These are phyloP conservation scores for Diplazon laetatorius DNA, from an alignment of 2,888 invertebrate genomes.

Conservation along the genomic window DNA sequence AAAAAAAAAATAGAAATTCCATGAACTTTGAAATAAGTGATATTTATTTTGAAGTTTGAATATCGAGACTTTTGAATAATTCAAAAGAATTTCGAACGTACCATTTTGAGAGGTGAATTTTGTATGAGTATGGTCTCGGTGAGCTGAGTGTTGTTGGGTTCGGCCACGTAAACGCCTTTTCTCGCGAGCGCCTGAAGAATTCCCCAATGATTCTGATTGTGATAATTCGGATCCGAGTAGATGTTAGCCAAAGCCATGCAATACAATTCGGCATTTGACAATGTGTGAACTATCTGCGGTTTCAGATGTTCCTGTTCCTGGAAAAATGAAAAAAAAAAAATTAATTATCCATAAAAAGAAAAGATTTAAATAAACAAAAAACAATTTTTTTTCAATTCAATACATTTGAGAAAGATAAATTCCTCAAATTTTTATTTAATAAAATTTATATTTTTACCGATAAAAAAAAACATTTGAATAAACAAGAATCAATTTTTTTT, in stretches of 20 bases:
- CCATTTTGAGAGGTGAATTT: slow-evolving; percentile 97
- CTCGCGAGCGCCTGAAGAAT: slow-evolving; percentile 96
- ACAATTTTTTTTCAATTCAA: no score
- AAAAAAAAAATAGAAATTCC: no score
- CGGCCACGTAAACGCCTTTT: slow-evolving; percentile 94
- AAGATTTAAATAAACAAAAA: no score
- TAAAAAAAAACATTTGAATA: no score
- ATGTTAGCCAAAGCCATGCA: slow-evolving; percentile 97
- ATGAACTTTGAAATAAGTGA: no score
- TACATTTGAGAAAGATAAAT: no score
- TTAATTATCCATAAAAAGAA: no score
- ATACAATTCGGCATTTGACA: slow-evolving; percentile 97
- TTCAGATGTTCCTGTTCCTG: slow-evolving; percentile 97
- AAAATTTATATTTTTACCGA: no score
- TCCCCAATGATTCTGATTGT: slow-evolving; percentile 97
- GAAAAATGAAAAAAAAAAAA: slow-evolving; percentile 72
- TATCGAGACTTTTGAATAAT: neutral
- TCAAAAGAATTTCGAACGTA: slow-evolving; percentile 77
- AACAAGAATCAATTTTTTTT: no score
- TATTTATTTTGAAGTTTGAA: no score
- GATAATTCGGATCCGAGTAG: slow-evolving; percentile 98
- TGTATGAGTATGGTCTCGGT: slow-evolving; percentile 98
- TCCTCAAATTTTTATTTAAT: no score
- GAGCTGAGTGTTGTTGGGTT: slow-evolving; percentile 93
- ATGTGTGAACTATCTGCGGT: slow-evolving; percentile 94